Conservation (phyloP, 2,113 vertebrate genomes). For the Tylochromis polylepis region DNA sequence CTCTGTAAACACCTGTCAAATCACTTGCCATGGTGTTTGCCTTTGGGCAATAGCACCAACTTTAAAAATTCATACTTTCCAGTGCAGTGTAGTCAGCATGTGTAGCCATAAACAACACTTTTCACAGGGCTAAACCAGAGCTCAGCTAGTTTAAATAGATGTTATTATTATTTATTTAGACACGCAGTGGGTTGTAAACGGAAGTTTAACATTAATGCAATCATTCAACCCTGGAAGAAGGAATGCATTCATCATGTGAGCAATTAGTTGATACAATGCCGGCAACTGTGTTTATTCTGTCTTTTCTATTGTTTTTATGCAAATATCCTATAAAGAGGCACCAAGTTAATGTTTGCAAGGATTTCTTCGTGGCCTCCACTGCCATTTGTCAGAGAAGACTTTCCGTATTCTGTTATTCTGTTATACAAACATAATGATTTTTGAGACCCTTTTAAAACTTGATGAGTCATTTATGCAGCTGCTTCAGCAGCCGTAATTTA, state of each 20-base stretch:
- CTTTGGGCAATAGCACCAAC: background rate
- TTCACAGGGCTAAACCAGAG: background rate
- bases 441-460: background rate
- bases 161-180: background rate
- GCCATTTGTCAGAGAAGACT: background rate
- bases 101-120: background rate
- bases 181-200: background rate
- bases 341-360: background rate
- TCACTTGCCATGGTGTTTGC: constrained; percentile 10
- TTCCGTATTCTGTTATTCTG: background rate
- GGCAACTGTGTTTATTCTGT: background rate
- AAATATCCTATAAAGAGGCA: background rate
- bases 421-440: background rate
- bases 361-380: background rate
- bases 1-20: constrained; percentile 22
- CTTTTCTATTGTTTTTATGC: background rate
- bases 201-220: background rate
- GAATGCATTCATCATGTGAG: background rate
- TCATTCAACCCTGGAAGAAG: background rate
- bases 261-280: background rate
- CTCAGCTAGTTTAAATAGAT: background rate
- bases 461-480: background rate
- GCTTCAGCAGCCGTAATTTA: background rate
- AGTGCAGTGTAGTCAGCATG: constrained; percentile 7
- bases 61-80: constrained; percentile 41